A percentile compares a stretch with the other conserved stretches of the same genome.
These are phyloP conservation scores for Poecilia latipinna DNA, from an alignment of 2,113 vertebrate genomes.

Conservation along the genomic window DNA sequence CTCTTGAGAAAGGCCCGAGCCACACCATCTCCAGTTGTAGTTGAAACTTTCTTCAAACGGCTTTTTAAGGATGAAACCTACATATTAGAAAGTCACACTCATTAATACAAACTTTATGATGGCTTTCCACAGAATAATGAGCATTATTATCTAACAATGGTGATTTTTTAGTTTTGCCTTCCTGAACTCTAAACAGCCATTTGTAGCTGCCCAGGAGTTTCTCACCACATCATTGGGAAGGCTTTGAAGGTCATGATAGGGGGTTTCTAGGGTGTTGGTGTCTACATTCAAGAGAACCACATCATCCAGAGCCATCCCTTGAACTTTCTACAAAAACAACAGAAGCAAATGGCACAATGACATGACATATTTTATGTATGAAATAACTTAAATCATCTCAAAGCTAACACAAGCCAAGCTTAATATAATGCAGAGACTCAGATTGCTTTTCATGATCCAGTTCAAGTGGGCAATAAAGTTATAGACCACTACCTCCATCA, in stretches of 20 bases:
- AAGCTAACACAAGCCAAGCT: no score
- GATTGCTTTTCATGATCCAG: not conserved
- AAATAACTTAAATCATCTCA: no score
- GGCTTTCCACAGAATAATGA: not conserved
- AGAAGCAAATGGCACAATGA: no score
- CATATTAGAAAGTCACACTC: not conserved
- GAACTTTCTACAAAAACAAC: conserved; percentile 85
- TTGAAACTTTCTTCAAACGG: conserved; percentile 94
- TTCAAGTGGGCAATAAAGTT: not conserved
- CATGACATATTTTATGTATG: no score
- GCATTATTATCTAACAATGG: no score
- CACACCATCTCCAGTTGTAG: conserved; percentile 92
- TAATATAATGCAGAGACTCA: not conserved
- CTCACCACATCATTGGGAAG: conserved; percentile 95
- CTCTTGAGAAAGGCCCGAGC: conserved; percentile 94
- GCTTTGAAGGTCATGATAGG: conserved; percentile 95
- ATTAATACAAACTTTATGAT: not conserved
- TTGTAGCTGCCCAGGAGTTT: not conserved
- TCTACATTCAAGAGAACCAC: conserved; percentile 93
- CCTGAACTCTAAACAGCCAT: no score
- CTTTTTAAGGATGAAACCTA: conserved; percentile 94
- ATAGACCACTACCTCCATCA: conserved; percentile 70
- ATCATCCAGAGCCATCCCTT: conserved; percentile 87
- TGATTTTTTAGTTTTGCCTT: no score
- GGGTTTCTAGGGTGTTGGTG: conserved; percentile 95